Evolutionary conservation across 2,797 vertebrate genomes (phyloP), one percentile per base, ranked within the genome.

Genomic region (Galago senegalensis): DNA sequence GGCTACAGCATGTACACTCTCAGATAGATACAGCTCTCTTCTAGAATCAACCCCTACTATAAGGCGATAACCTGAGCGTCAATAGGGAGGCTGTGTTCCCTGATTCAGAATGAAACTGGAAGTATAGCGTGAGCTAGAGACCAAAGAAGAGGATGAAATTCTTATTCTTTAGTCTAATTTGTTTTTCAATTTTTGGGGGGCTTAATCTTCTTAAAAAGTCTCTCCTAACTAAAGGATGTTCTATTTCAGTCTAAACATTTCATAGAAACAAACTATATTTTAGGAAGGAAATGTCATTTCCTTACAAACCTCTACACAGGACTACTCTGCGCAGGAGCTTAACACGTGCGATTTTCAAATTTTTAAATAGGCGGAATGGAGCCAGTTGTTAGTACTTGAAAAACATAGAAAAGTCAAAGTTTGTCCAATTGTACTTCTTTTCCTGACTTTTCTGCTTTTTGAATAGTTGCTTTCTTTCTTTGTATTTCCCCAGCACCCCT

Each of bases 151-250:
- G 37, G 14, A 77, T 63, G 4, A 91, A 61, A 82, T 7, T 16
- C 14, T n/a, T 37, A 18, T 16, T 87, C 29, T 80, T 49, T 63
- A 16, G 58, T 6, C 0, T 11, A 73, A 61, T 9, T 73, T 46
- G 56, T 70, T 49, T 53, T 63, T 43, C 17, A 53, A 34, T 70
- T 60, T 37, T n/a, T 37, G 11, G 2, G 0, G 1, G 0, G 0
- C 20, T 14, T 73, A 60, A 17, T 34, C 20, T 34, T 60, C 10
- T 17, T 17, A 17, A 92, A 86, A 73, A 61, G 0, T 9, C 8
- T 27, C 29, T 85, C 18, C 9, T 21, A 85, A 60, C 13, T 5
- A 43, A 6, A 65, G 2, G 13, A 70, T 75, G 7, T 79, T 85
- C 82, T 49, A 84, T 80, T 63, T 90, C 7, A 29, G n/a, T 46